These are phyloP conservation scores for Holacanthella duospinosa DNA, from an alignment of 2,888 invertebrate species.

Conservation along the genomic window DNA sequence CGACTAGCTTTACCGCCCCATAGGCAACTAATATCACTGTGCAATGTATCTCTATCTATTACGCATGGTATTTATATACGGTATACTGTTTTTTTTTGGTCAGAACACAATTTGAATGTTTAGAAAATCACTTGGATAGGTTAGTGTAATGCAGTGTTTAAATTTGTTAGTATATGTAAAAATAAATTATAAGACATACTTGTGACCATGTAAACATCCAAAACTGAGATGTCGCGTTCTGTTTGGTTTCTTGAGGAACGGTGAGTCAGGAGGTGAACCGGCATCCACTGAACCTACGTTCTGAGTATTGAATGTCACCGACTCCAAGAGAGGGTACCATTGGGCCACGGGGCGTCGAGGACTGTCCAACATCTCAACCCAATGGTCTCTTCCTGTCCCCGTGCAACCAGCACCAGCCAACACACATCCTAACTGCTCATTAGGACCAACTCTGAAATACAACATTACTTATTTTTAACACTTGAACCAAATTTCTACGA, in stretches of 20 bases:
- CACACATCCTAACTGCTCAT: slow-evolving; percentile 75
- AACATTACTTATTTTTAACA: too few species aligned
- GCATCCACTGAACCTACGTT: slow-evolving; percentile 1
- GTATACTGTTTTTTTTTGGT: too few species aligned
- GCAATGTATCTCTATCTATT: too few species aligned
- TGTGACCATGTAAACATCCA: slow-evolving; percentile 17
- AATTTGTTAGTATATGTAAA: too few species aligned
- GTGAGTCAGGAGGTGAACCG: slow-evolving; percentile 24
- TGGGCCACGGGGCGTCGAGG: slow-evolving; percentile 72
- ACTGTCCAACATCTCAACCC: slow-evolving; percentile 74
- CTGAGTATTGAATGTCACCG: slow-evolving; percentile 5
- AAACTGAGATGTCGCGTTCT: slow-evolving; percentile 16
- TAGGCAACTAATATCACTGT: too few species aligned
- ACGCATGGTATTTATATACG: too few species aligned
- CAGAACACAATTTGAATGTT: too few species aligned
- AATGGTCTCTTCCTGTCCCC: slow-evolving; percentile 69
- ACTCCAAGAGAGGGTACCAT: slow-evolving; percentile 51
- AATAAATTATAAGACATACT: too few species aligned
- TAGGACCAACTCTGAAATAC: slow-evolving; percentile 62
- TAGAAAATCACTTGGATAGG: too few species aligned
- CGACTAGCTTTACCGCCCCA: too few species aligned
- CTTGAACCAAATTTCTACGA: too few species aligned
- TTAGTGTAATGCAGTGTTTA: too few species aligned
- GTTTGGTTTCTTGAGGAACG: slow-evolving; percentile 12
- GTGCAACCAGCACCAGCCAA: slow-evolving; percentile 66